Base-by-base conservation (phyloP, 2,113 vertebrate species). In the Pleuronectes platessa region DNA sequence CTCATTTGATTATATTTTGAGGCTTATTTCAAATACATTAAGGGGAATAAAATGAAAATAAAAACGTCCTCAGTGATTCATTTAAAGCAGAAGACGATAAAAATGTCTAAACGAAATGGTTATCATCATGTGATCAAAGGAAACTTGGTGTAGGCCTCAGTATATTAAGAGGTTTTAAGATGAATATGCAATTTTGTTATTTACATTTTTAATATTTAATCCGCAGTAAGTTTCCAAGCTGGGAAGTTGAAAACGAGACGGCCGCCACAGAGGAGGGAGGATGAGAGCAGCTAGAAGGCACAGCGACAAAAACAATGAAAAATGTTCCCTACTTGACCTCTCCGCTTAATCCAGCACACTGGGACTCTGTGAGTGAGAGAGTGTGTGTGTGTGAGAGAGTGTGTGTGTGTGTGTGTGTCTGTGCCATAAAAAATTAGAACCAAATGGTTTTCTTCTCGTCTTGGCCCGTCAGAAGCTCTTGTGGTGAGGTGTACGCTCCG, bases 381-480 rank as follows among this genome's bases (percentile, higher is more conserved):
- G n/a, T 12, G 10, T 40, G 26, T 21, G 45, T 37, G 37, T 11
- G 7, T 37, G 35, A 10, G 35, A 10, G 35, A 1, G 35, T 10
- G 35, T 37, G 35, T 37, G 35, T 37, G 35, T 37, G 37, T 40
- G 37, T 40, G 37, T 40, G 40, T 42, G 40, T 11, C 2, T 13
- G 40, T 42, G 73, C 40, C 45, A 37, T 37, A 69, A 72, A 7
- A 75, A 74, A 90, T 74, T 76, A 17, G 78, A 89, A 81, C 71
- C 80, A 86, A 92, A 86, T 61, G 76, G 73, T 62, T 73, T 31
- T 47, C 51, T 47, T 76, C 61, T 84, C 45, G 69, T 87, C 70
- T 84, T 45, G 2, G 66, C 67, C 81, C 84, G 86, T 88, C 78
- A 84, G 74, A 85, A 73, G 60, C 55, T 53, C 49, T 88, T 80